A percentile compares a stretch with the other conserved stretches of the same genome.
phyloP scores from a whole-genome alignment of 1,140 invertebrate genomes.

The Pseudomyrmex pallidus region DNA sequence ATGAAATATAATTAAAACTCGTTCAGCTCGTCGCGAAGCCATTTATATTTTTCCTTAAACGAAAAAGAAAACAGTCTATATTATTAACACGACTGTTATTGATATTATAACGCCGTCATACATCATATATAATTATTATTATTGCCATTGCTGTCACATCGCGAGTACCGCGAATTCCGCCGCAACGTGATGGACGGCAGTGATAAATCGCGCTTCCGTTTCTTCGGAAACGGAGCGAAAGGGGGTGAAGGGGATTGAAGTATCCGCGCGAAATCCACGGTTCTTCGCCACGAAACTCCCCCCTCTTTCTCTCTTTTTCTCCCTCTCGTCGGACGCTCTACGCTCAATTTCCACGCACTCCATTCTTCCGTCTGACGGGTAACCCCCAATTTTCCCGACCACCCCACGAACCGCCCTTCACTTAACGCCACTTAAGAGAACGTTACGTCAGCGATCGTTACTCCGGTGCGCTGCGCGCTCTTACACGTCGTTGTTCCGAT shows the following conservation, averaged over 20 bases:
- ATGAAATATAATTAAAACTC: constrained; percentile 34
- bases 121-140: constrained; percentile 13
- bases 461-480: constrained; percentile 29
- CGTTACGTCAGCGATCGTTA: constrained; percentile 62
- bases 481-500: constrained; percentile 57
- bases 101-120: background rate
- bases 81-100: too few relatives aligned
- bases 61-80: background rate
- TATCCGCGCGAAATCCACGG: constrained; percentile 18
- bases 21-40: background rate
- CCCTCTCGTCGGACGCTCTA: constrained; percentile 50
- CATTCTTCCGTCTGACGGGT: constrained; percentile 50
- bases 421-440: constrained; percentile 63
- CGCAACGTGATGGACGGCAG: constrained; percentile 24
- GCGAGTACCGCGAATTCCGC: constrained; percentile 29
- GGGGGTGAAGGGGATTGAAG: background rate
- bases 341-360: constrained; percentile 62
- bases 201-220: constrained; percentile 46
- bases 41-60: background rate
- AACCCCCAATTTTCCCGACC: constrained; percentile 57
- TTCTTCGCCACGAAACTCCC: constrained; percentile 24
- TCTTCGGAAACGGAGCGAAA: background rate
- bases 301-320: background rate
- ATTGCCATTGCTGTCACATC: background rate
- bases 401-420: constrained; percentile 48